Evolutionary conservation across 2,888 invertebrate species (phyloP), one percentile per base, ranked within the genome.

Genomic region (Megamerina dolium): DNA sequence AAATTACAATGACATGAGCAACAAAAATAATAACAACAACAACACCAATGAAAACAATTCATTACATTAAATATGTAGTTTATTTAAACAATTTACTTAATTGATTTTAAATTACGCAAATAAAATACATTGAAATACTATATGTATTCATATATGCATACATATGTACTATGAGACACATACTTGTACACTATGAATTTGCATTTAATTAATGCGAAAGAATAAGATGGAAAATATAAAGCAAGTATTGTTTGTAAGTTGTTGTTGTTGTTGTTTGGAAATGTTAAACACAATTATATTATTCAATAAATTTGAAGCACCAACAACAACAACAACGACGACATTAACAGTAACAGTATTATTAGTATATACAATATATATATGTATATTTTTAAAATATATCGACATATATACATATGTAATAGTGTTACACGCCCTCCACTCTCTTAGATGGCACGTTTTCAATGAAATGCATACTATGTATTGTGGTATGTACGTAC

Each of bases 91-190:
- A 35, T 23, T 35, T 35, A 27, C 13, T 19, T 37, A 37, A 37
- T 37, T 37, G 37, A 37, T 37, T 27, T 37, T 37, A 17, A 37
- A 37, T 37, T 37, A 29, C 37, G 29, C 29, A n/a, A 14, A n/a
- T n/a, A n/a, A 37, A 37, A 26, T 14, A 16, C n/a, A 31, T 23
- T 23, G 16, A n/a, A 36, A 19, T 13, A n/a, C 5, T 4, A 19
- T 10, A 23, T 19, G 13, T 10, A 34, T 19, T 16, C 17, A 18
- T 19, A 18, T 9, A 34, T 18, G 19, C 19, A 34, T 19, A 34
- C 6, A 34, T 18, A 18, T 19, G 19, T 14, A 16, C 14, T 14
- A 14, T 14, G 9, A 31, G 31, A 31, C 31, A 31, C 4, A 16
- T 14, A 16, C 27, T n/a, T 5, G 13, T 13, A 27, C 5, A 5